A percentile compares a stretch with the other conserved stretches of the same genome.
phyloP scores from a whole-genome alignment of 2,797 vertebrate genomes.

The Threskiornis aethiopicus region DNA sequence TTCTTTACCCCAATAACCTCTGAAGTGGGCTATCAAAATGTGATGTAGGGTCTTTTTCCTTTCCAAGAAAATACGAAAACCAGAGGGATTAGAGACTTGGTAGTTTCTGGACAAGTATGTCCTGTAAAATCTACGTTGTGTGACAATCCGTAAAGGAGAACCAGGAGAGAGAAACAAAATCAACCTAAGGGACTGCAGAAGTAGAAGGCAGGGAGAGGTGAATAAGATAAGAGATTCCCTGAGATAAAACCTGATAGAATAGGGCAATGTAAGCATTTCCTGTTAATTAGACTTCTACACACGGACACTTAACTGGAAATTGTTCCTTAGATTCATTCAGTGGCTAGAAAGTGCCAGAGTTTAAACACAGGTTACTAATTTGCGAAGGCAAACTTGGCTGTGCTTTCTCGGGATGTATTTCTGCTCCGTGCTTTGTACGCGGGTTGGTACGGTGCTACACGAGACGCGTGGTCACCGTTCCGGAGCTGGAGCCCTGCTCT shows the following conservation, averaged over 20 bases:
- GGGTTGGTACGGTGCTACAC: fast-evolving
- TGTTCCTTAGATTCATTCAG: not conserved
- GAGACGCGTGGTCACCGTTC: not conserved
- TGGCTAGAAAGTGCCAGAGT: not conserved
- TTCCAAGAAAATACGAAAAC: not conserved
- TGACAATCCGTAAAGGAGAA: not conserved
- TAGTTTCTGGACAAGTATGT: not conserved
- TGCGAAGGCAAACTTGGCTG: not conserved
- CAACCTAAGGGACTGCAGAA: not conserved
- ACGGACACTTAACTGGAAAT: not conserved
- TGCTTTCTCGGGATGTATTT: too few species aligned
- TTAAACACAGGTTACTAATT: not conserved
- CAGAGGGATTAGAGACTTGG: not conserved
- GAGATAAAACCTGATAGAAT: not conserved
- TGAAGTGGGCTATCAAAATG: not conserved
- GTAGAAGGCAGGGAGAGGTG: not conserved
- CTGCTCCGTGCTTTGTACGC: not conserved
- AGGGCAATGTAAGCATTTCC: not conserved
- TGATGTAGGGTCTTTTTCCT: not conserved
- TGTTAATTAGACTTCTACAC: not conserved
- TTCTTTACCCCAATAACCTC: not conserved
- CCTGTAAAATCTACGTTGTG: not conserved
- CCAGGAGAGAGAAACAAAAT: not conserved
- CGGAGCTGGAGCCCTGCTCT: not conserved
- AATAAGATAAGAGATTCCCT: not conserved